Evolutionary conservation across 1,140 invertebrate genomes (phyloP).

Genomic region (Ostrea edulis): DNA sequence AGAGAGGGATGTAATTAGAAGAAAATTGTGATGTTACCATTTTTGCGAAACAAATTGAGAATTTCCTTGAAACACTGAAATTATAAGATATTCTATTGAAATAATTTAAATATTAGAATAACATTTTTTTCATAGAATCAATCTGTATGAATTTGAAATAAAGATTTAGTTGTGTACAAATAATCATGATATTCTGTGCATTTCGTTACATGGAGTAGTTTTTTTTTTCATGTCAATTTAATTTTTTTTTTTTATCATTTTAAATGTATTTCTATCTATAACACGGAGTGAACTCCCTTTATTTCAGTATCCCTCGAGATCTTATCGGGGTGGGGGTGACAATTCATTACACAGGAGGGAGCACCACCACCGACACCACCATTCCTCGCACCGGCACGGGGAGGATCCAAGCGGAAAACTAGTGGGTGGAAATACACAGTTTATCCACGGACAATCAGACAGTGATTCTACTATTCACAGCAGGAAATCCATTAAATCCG

Average conservation of each 20-base stretch:
- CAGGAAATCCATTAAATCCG: slow-evolving; percentile 55
- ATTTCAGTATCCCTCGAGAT: slow-evolving; percentile 35
- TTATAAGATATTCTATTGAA: no score
- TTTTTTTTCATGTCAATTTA: background rate
- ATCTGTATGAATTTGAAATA: no score
- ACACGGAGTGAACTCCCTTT: background rate
- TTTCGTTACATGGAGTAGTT: background rate
- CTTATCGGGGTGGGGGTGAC: slow-evolving; percentile 39
- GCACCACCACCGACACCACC: slow-evolving; percentile 51
- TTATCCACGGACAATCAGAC: slow-evolving; percentile 43
- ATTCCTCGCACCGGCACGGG: slow-evolving; percentile 38
- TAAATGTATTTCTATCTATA: background rate
- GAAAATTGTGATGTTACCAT: no score
- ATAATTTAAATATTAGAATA: no score
- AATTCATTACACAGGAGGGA: slow-evolving; percentile 49
- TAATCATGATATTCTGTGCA: no score
- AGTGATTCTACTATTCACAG: slow-evolving; percentile 57
- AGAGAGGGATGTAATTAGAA: no score
- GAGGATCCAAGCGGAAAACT: slow-evolving; percentile 20
- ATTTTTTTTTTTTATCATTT: background rate
- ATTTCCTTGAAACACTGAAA: no score
- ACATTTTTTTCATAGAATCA: no score
- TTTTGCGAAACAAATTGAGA: no score
- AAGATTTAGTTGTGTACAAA: no score
- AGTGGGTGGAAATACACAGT: slow-evolving; percentile 36